Conservation (phyloP, 2,113 vertebrate genomes). For the Paralichthys olivaceus region DNA sequence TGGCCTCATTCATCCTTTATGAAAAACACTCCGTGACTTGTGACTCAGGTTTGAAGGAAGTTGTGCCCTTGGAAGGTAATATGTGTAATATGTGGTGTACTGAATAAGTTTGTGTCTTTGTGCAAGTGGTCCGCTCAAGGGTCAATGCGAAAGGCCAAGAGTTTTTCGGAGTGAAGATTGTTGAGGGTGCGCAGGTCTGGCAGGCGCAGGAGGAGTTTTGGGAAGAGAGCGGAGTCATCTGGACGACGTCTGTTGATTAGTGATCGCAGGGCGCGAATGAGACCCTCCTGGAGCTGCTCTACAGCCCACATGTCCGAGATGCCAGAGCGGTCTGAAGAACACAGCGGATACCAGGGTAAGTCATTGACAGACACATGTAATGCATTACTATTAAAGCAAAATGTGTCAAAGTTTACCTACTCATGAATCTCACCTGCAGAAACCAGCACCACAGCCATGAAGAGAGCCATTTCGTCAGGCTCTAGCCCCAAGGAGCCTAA, state of each 20-base stretch:
- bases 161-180: conserved; percentile 85
- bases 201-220: conserved; percentile 83
- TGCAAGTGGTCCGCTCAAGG: conserved; percentile 57
- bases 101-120: conserved; percentile 8
- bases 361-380: conserved; percentile 2
- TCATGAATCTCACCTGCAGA: conserved; percentile 81
- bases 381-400: neutral
- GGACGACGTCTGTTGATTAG: conserved; percentile 80
- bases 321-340: conserved; percentile 78
- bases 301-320: conserved; percentile 79
- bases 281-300: conserved; percentile 84
- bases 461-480: conserved; percentile 86
- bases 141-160: conserved; percentile 85
- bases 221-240: conserved; percentile 78
- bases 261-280: conserved; percentile 80
- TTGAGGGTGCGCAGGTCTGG: conserved; percentile 86
- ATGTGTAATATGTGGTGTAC: neutral
- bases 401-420: neutral
- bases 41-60: conserved; percentile 39
- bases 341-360: conserved; percentile 35
- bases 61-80: conserved; percentile 50
- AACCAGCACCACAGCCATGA: conserved; percentile 86
- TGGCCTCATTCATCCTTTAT: conserved; percentile 35
- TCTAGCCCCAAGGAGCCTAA: conserved; percentile 79
- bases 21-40: conserved; percentile 37